Conservation (phyloP, 2,113 vertebrate genomes). For the Gobius niger region DNA sequence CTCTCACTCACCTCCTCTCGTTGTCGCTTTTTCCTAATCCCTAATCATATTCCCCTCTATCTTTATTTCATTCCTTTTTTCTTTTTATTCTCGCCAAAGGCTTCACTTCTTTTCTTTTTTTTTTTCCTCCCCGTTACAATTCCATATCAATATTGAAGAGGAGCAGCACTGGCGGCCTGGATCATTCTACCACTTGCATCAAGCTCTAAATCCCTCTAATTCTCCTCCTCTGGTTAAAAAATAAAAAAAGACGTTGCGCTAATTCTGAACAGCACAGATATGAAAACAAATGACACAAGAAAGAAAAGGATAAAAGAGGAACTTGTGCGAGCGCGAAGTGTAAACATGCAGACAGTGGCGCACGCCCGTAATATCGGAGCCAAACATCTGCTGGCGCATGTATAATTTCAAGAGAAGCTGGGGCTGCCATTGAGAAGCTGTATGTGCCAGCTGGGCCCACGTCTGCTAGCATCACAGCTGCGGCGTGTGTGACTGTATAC, state of each 20-base stretch:
- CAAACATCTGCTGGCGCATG: slow-evolving; percentile 72
- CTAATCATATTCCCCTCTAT: slow-evolving; percentile 39
- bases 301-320: slow-evolving; percentile 10
- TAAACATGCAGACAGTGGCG: slow-evolving; percentile 45
- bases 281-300: slow-evolving; percentile 23
- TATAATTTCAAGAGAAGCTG: slow-evolving; percentile 66
- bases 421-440: slow-evolving; percentile 59
- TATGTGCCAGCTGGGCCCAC: slow-evolving; percentile 61
- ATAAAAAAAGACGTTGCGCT: slow-evolving; percentile 18
- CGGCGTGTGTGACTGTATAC: slow-evolving; percentile 20
- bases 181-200: slow-evolving; percentile 58
- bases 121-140: slow-evolving; percentile 54
- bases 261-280: slow-evolving; percentile 12
- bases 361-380: slow-evolving; percentile 46
- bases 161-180: slow-evolving; percentile 50
- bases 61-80: slow-evolving; percentile 29
- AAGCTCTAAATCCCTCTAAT: slow-evolving; percentile 54
- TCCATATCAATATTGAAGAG: slow-evolving; percentile 59
- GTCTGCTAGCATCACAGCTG: slow-evolving; percentile 63
- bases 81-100: slow-evolving; percentile 36
- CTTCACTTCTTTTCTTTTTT: slow-evolving; percentile 39
- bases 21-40: slow-evolving; percentile 5
- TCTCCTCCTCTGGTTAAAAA: slow-evolving; percentile 28
- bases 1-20: slow-evolving; percentile 11
- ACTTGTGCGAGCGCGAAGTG: slow-evolving; percentile 9